These are phyloP conservation scores for Ceratosolen solmsi DNA, from an alignment of 1,140 invertebrate genomes.

Conservation along the genomic window DNA sequence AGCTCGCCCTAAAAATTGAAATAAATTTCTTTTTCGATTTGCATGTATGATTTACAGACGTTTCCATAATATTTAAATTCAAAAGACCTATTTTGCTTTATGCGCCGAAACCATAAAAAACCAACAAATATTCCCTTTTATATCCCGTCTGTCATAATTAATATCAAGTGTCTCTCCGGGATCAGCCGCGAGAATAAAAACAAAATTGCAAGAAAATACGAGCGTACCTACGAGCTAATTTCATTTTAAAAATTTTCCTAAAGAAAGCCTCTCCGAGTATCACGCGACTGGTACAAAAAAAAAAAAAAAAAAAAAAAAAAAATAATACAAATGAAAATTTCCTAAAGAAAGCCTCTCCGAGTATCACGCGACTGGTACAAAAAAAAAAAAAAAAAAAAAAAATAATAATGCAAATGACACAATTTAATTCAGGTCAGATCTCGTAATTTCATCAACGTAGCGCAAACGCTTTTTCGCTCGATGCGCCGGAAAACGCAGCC, in stretches of 20 bases:
- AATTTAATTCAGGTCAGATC: background rate
- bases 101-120: no score
- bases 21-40: background rate
- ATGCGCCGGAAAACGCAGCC: no score
- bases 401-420: background rate
- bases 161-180: background rate
- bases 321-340: no score
- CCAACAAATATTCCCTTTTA: no score
- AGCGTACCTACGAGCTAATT: no score
- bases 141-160: background rate
- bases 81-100: background rate
- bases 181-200: background rate
- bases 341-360: background rate
- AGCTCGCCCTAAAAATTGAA: background rate
- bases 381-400: no score
- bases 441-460: background rate
- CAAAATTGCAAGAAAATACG: background rate
- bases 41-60: background rate
- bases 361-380: background rate
- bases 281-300: background rate
- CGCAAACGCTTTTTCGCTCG: no score
- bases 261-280: background rate
- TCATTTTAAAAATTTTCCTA: background rate
- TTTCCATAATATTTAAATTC: background rate
- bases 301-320: no score